These are phyloP conservation scores for Onthophagus sagittarius DNA, from an alignment of 2,888 invertebrate genomes.

Conservation along the genomic window DNA sequence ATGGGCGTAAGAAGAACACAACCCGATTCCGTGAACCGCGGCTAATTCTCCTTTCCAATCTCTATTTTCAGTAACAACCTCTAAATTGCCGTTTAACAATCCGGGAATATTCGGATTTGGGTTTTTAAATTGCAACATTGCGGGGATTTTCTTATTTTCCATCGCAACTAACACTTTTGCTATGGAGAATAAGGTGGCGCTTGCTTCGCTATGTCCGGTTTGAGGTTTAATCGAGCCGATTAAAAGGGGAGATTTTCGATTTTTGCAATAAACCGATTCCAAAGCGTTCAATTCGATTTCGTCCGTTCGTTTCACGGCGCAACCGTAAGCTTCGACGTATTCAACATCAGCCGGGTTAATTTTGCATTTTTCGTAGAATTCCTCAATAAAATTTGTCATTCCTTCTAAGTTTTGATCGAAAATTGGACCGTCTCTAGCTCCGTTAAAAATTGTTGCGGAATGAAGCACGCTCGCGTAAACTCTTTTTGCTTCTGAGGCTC, in stretches of 20 bases:
- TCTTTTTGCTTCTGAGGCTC: constrained; percentile 53
- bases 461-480: constrained; percentile 56
- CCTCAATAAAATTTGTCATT: constrained; percentile 50
- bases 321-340: constrained; percentile 46
- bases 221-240: constrained; percentile 96
- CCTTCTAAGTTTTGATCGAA: constrained; percentile 42
- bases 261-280: constrained; percentile 82
- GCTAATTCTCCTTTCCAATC: constrained; percentile 84
- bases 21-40: constrained; percentile 95
- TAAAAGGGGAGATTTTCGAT: constrained; percentile 71
- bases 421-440: constrained; percentile 48
- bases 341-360: constrained; percentile 44
- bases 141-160: constrained; percentile 84
- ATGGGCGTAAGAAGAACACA: constrained; percentile 94
- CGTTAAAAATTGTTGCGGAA: constrained; percentile 56
- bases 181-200: constrained; percentile 80
- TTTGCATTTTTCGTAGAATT: constrained; percentile 55
- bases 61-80: constrained; percentile 76
- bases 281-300: constrained; percentile 87
- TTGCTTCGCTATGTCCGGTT: constrained; percentile 96
- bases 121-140: constrained; percentile 80
- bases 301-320: constrained; percentile 42
- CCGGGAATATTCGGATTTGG: constrained; percentile 90
- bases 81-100: constrained; percentile 69
- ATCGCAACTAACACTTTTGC: constrained; percentile 89